These are phyloP conservation scores for Synergus umbraculus DNA, from an alignment of 2,888 invertebrate genomes.

Conservation along the genomic window DNA sequence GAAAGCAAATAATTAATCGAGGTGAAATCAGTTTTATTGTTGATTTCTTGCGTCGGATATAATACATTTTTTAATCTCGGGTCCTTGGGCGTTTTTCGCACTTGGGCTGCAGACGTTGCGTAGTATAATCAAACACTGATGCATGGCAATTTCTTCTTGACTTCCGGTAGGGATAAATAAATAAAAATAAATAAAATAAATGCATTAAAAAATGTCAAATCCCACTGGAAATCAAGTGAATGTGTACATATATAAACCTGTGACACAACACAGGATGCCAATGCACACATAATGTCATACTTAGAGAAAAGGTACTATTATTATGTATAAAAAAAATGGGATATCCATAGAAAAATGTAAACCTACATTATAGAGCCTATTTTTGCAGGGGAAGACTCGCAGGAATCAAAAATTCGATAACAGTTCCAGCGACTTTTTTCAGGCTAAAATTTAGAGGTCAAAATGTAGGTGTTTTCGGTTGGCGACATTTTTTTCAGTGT, in stretches of 20 bases:
- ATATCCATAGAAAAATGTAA: slow-evolving; percentile 6
- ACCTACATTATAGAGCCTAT: background rate
- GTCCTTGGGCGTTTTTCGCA: slow-evolving; percentile 66
- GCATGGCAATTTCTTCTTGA: slow-evolving; percentile 67
- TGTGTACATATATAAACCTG: slow-evolving; percentile 53
- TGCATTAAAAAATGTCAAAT: slow-evolving; percentile 37
- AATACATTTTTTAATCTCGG: slow-evolving; percentile 72
- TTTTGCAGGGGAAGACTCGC: background rate
- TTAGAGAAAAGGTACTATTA: slow-evolving; percentile 57
- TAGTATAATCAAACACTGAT: slow-evolving; percentile 75
- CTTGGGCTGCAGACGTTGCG: slow-evolving; percentile 71
- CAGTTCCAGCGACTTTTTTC: background rate
- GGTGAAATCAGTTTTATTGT: slow-evolving; percentile 71
- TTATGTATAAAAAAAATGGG: slow-evolving; percentile 48
- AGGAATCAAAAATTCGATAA: background rate
- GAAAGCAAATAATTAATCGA: slow-evolving; percentile 51
- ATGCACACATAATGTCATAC: slow-evolving; percentile 66
- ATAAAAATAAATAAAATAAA: background rate
- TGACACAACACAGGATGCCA: slow-evolving; percentile 64
- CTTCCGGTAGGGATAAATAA: slow-evolving; percentile 57
- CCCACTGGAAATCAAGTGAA: slow-evolving; percentile 60
- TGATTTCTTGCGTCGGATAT: slow-evolving; percentile 73
- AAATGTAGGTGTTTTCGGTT: slow-evolving; percentile 9
- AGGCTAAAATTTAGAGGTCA: background rate
- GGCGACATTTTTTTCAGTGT: slow-evolving; percentile 22